These are phyloP conservation scores for Theropithecus gelada DNA, from an alignment of 2,113 vertebrate species.

Conservation along the genomic window DNA sequence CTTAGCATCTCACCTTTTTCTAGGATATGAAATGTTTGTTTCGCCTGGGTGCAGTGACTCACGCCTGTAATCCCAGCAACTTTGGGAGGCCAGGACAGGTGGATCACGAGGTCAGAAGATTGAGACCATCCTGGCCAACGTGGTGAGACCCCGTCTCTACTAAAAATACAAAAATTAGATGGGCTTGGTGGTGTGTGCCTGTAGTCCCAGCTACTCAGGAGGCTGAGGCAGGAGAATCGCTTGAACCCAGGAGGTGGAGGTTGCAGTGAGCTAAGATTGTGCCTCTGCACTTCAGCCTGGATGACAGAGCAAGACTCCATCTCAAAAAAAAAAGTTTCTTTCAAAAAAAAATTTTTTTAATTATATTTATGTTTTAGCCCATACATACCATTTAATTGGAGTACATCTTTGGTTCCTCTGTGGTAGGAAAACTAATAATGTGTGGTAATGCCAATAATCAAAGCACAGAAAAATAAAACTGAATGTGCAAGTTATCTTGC, in stretches of 20 bases:
- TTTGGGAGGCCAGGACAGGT: background rate
- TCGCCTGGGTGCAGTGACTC: background rate
- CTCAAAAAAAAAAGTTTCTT: background rate
- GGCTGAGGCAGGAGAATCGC: background rate
- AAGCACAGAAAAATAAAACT: background rate
- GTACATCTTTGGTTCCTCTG: background rate
- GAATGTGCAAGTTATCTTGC: background rate
- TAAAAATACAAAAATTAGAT: background rate
- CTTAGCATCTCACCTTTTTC: background rate
- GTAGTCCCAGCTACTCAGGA: background rate
- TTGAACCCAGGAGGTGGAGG: background rate
- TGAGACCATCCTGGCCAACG: background rate
- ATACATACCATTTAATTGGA: background rate
- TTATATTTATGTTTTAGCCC: background rate
- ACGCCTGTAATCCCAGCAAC: background rate
- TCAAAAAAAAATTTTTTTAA: slow-evolving; percentile 5
- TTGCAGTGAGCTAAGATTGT: background rate
- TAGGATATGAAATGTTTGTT: slow-evolving; percentile 32
- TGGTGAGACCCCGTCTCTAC: background rate
- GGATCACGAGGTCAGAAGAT: background rate
- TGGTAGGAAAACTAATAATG: background rate
- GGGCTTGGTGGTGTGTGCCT: background rate
- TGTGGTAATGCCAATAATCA: background rate
- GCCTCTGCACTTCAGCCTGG: background rate
- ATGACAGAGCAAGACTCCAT: background rate